Evolutionary conservation across 2,113 vertebrate genomes (phyloP).

Genomic region (Ploceus nigricollis): DNA sequence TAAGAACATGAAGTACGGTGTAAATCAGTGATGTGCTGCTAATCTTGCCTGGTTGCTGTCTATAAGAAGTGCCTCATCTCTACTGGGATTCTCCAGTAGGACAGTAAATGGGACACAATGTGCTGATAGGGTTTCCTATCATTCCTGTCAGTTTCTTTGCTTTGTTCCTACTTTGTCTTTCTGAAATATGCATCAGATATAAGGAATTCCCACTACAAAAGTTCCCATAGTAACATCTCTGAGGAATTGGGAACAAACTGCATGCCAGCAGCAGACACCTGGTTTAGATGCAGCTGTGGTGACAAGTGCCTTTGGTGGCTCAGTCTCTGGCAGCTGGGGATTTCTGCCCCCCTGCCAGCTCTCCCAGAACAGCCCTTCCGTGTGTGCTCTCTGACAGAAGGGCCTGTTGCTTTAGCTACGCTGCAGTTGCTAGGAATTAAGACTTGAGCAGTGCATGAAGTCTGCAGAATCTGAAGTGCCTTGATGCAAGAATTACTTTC

Average conservation of each 20-base stretch:
- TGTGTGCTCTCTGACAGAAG: background rate
- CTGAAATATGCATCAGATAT: background rate
- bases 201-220: background rate
- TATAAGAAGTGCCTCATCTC: background rate
- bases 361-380: background rate
- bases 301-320: background rate
- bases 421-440: background rate
- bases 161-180: background rate
- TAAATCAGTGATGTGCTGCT: background rate
- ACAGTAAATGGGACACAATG: background rate
- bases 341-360: background rate
- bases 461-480: background rate
- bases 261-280: background rate
- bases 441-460: background rate
- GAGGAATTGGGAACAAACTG: background rate
- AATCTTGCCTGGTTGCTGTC: background rate
- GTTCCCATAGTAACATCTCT: background rate
- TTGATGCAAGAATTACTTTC: background rate
- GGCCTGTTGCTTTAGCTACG: background rate
- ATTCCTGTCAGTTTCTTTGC: background rate
- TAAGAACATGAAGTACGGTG: accelerated
- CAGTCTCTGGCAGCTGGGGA: background rate
- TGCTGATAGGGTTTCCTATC: background rate
- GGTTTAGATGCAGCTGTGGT: background rate
- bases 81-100: background rate